Base-by-base conservation (phyloP, 2,113 vertebrate species). In the Dermatemys mawii region DNA sequence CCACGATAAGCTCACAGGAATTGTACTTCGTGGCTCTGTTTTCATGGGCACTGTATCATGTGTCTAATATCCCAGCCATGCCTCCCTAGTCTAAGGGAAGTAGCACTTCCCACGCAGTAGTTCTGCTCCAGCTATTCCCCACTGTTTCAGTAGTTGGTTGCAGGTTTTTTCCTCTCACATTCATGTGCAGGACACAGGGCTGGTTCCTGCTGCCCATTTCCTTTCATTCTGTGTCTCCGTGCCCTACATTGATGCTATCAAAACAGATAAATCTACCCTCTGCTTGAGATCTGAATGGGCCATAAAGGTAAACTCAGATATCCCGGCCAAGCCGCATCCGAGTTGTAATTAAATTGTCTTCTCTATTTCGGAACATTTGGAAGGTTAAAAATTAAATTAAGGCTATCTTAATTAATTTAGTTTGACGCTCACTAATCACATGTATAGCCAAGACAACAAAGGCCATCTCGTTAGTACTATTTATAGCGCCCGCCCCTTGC, bases 301-400 rank as follows among this genome's bases (percentile, higher is more conserved):
- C 87, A 89, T 27, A 21, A 84, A 92, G 79, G 53, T 22, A 76
- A 67, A 35, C 49, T 44, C 24, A 76, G n/a, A 21, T 73, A 48
- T 41, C 29, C 32, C 81, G 91, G 29, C 17, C 91, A n/a, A 41
- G 26, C 21, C 63, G 73, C 27, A 11, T 81, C 48, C 82, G 19
- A 84, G 93, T 97, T 96, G 80, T 92, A 16, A 96, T 96, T 96
- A 93, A 91, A 97, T 97, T 83, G 93, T 51, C 35, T 92, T 67
- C 87, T 88, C 94, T 88, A 75, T 97, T 97, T 96, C 94, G 94
- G 96, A 89, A 92, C 85, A 83, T 55, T 92, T 95, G 95, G 94
- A 96, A 97, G 92, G 91, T 94, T 94, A 93, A 95, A 97, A 96
- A 97, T 92, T 13, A 96, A 97, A 97, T 97, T 86, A 96, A 97